Conservation (phyloP, 1,140 invertebrate species). For the Spodoptera frugiperda region DNA sequence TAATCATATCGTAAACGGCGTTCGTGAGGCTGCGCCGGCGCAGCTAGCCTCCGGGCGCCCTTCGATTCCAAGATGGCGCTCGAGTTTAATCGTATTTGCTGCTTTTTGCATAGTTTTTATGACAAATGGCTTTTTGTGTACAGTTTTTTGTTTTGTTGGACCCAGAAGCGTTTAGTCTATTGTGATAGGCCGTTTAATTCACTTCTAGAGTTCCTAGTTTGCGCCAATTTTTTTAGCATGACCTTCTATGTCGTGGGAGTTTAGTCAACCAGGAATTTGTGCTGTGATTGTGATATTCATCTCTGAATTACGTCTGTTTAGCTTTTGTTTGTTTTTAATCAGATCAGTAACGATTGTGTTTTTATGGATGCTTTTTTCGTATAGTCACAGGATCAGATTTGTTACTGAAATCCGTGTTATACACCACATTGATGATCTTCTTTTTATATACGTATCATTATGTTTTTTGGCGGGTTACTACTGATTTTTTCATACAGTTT, state of each 20-base stretch:
- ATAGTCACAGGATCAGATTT: too few relatives aligned
- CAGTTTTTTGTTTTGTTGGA: constrained; percentile 18
- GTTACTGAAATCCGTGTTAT: too few relatives aligned
- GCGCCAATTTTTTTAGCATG: background rate
- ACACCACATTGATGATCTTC: too few relatives aligned
- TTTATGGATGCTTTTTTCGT: background rate
- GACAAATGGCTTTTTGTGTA: constrained; percentile 15
- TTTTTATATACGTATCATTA: too few relatives aligned
- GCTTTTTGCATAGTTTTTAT: constrained; percentile 38
- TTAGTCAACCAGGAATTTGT: background rate
- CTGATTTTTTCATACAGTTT: too few relatives aligned
- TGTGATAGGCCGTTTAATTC: constrained; percentile 20
- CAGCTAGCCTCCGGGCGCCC: constrained; percentile 60
- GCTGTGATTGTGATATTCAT: background rate
- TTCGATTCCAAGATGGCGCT: constrained; percentile 65
- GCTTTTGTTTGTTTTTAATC: too few relatives aligned
- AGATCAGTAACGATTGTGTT: background rate
- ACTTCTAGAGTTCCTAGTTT: constrained; percentile 17
- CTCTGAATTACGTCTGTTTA: background rate
- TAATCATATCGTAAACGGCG: constrained; percentile 76
- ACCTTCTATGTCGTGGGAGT: background rate
- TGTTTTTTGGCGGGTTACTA: too few relatives aligned
- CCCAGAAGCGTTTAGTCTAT: constrained; percentile 1
- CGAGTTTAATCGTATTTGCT: constrained; percentile 57
- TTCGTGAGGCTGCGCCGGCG: constrained; percentile 60